Conservation (phyloP, 2,888 invertebrate genomes). For the Horisme vitalbata region DNA sequence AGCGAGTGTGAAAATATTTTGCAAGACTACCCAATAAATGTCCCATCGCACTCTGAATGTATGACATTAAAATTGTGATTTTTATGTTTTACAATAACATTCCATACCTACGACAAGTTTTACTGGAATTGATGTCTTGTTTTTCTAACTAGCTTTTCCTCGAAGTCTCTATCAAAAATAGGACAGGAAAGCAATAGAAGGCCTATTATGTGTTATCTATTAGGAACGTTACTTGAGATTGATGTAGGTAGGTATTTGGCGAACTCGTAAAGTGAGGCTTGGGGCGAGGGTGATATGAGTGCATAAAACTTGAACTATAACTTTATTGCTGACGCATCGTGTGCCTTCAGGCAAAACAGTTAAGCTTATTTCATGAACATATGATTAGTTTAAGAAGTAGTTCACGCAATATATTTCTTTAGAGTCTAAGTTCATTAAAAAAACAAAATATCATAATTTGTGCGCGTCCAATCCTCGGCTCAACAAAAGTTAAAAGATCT, state of each 20-base stretch:
- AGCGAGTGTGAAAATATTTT: slow-evolving; percentile 2
- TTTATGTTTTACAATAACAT: slow-evolving; percentile 12
- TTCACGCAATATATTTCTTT: no score
- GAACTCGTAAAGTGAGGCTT: slow-evolving; percentile 31
- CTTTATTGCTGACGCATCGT: slow-evolving; percentile 44
- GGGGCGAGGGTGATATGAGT: slow-evolving; percentile 25
- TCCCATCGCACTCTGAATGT: slow-evolving; percentile 1
- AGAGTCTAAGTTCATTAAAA: no score
- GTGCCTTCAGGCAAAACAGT: slow-evolving; percentile 31
- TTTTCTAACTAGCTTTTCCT: slow-evolving; percentile 24
- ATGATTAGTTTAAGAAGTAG: no score
- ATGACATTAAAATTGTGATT: slow-evolving; percentile 6
- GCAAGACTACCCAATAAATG: not conserved
- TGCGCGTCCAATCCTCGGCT: not conserved
- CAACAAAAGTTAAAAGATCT: not conserved
- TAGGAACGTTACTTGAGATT: slow-evolving; percentile 28
- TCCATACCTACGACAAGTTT: slow-evolving; percentile 25
- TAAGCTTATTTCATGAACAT: slow-evolving; percentile 4
- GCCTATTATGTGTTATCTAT: slow-evolving; percentile 30
- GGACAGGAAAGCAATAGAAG: slow-evolving; percentile 27
- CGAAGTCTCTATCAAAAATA: slow-evolving; percentile 25
- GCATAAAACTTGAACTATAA: slow-evolving; percentile 43
- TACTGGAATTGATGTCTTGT: slow-evolving; percentile 24
- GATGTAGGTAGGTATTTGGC: slow-evolving; percentile 35
- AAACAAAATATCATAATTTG: no score